Evolutionary conservation across 2,113 vertebrate genomes (phyloP).

Genomic region (Brachirus orientalis): DNA sequence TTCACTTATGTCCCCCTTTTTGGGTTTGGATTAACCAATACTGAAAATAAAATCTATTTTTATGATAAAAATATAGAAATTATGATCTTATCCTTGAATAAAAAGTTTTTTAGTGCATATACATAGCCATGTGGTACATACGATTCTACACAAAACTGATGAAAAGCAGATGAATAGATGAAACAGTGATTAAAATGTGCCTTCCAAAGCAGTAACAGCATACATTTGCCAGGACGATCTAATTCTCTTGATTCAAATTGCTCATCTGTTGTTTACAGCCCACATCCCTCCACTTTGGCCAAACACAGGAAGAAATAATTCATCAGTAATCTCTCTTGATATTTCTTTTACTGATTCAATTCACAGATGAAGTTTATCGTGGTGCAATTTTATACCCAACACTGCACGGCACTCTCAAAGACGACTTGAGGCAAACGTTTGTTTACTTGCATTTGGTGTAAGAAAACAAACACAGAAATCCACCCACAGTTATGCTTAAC

Average conservation of each 20-base stretch:
- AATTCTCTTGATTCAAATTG: constrained; percentile 25
- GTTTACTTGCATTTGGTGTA: constrained; percentile 26
- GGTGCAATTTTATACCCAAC: constrained; percentile 1
- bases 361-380: constrained; percentile 14
- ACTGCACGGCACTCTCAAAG: background rate
- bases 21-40: too few relatives aligned
- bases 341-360: constrained; percentile 26
- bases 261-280: constrained; percentile 13
- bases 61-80: too few relatives aligned
- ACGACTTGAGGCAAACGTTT: constrained; percentile 30
- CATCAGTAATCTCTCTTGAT: constrained; percentile 33
- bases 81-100: too few relatives aligned
- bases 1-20: too few relatives aligned
- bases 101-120: too few relatives aligned
- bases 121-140: background rate
- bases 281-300: constrained; percentile 16
- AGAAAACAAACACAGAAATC: background rate
- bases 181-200: background rate
- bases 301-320: constrained; percentile 17
- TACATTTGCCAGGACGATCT: constrained; percentile 10
- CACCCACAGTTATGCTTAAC: constrained; percentile 24
- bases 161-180: background rate
- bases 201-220: background rate
- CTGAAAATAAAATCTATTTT: too few relatives aligned
- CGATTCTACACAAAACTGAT: background rate